Evolutionary conservation across 1,140 invertebrate species (phyloP).

Genomic region (Proales similis): DNA sequence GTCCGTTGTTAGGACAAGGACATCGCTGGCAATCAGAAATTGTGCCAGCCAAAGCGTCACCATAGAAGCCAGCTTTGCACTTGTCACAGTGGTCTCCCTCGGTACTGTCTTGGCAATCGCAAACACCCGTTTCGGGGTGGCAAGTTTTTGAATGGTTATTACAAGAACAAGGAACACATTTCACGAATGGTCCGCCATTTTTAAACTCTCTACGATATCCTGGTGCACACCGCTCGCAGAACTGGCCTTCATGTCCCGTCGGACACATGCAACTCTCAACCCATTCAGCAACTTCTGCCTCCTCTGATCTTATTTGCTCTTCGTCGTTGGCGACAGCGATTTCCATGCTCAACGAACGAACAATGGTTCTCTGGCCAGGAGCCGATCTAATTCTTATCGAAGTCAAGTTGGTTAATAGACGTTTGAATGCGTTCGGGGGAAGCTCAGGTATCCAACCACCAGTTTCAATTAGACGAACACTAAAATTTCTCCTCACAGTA

Average conservation of each 20-base stretch:
- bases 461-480: conserved; percentile 18
- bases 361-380: too few species aligned
- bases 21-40: conserved; percentile 80
- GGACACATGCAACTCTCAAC: conserved; percentile 89
- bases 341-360: too few species aligned
- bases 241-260: conserved; percentile 78
- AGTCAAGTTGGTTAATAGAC: conserved; percentile 27
- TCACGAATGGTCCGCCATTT: conserved; percentile 78
- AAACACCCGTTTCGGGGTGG: conserved; percentile 85
- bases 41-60: conserved; percentile 78
- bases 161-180: conserved; percentile 89
- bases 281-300: conserved; percentile 66
- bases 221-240: conserved; percentile 90
- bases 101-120: conserved; percentile 93
- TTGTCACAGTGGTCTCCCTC: conserved; percentile 86
- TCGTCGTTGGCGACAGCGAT: too few species aligned
- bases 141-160: conserved; percentile 90
- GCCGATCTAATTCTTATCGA: conserved; percentile 13
- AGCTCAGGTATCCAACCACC: conserved; percentile 22
- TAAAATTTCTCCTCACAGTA: conserved; percentile 21
- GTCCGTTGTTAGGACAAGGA: conserved; percentile 83
- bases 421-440: conserved; percentile 2
- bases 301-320: background rate
- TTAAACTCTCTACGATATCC: conserved; percentile 82
- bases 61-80: conserved; percentile 86